These are phyloP conservation scores for Drosophila bocqueti DNA, from an alignment of 1,140 invertebrate genomes.

Conservation along the genomic window DNA sequence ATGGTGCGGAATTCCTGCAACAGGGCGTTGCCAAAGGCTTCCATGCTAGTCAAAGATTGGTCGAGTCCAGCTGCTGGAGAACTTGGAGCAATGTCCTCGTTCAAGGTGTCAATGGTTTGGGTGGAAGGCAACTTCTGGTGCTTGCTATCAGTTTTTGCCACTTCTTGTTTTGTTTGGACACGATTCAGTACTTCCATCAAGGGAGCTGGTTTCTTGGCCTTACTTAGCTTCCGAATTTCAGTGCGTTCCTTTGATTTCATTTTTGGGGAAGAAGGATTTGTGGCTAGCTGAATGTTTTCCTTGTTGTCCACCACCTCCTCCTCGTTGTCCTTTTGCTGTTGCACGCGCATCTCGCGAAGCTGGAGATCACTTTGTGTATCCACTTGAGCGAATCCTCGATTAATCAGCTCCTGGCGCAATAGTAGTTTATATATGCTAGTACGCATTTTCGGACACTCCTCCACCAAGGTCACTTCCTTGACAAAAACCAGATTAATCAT, in stretches of 20 bases:
- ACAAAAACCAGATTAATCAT: slow-evolving; percentile 39
- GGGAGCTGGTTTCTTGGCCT: not conserved
- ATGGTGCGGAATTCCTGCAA: not conserved
- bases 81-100: not conserved
- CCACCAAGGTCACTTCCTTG: slow-evolving; percentile 39
- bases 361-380: not conserved
- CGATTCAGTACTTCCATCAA: too few relatives aligned
- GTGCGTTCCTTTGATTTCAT: not conserved
- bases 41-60: not conserved
- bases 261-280: not conserved
- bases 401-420: slow-evolving; percentile 38
- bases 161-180: not conserved
- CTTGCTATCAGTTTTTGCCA: not conserved
- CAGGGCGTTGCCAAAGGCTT: slow-evolving; percentile 1
- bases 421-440: slow-evolving; percentile 26
- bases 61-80: not conserved
- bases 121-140: not conserved
- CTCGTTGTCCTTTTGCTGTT: not conserved
- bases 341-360: not conserved
- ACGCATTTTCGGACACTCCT: slow-evolving; percentile 44
- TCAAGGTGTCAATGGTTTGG: not conserved
- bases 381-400: slow-evolving; percentile 4
- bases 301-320: not conserved
- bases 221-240: not conserved
- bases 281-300: not conserved